Conservation (phyloP, 2,797 vertebrate genomes). For the Thalassophryne amazonica region DNA sequence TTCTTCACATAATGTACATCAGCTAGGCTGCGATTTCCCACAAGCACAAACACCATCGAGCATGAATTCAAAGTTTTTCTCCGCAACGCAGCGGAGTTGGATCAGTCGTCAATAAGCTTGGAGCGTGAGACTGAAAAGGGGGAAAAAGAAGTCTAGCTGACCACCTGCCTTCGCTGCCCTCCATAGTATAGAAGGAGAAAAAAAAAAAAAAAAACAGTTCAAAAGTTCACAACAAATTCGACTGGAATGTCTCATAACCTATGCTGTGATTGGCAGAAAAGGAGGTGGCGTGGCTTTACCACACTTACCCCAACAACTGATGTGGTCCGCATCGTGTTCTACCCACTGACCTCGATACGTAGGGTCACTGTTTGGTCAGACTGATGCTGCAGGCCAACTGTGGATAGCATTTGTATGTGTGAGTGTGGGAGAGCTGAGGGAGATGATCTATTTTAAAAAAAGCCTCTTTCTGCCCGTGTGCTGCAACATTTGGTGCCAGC, state of each 20-base stretch:
- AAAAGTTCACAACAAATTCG: conserved; percentile 63
- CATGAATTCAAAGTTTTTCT: conserved; percentile 17
- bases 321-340: conserved; percentile 54
- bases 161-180: conserved; percentile 36
- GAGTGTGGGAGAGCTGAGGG: not conserved
- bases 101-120: conserved; percentile 45
- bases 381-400: conserved; percentile 54
- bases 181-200: not conserved
- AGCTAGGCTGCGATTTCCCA: conserved; percentile 13
- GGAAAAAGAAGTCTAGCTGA: conserved; percentile 32
- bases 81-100: conserved; percentile 1
- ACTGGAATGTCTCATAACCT: conserved; percentile 31
- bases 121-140: conserved; percentile 14
- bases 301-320: conserved; percentile 46
- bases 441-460: conserved; percentile 10
- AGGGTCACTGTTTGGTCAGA: conserved; percentile 73
- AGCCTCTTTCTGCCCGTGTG: conserved; percentile 46
- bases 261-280: conserved; percentile 22
- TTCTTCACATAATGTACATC: conserved; percentile 29
- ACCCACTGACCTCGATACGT: conserved; percentile 62
- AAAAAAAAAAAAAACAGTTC: conserved; percentile 65
- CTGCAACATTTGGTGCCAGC: conserved; percentile 43
- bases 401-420: conserved; percentile 10
- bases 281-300: conserved; percentile 25
- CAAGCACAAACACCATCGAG: not conserved